A percentile compares a stretch with the other conserved stretches of the same genome.
phyloP scores from a whole-genome alignment of 2,888 invertebrate genomes.

The Lithophane socia region DNA sequence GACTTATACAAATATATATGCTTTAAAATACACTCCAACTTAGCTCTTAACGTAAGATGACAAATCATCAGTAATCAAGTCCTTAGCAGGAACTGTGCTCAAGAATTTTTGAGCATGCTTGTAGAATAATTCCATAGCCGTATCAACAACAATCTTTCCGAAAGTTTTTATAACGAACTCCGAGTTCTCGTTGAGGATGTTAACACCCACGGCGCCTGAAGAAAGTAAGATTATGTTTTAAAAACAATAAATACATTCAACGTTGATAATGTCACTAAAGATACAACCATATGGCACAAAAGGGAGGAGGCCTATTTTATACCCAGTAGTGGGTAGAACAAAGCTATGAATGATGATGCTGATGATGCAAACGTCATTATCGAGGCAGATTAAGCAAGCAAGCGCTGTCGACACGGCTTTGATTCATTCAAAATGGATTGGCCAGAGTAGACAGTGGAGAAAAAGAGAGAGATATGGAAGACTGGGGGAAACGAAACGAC shows the following conservation, averaged over 20 bases:
- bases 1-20: no score
- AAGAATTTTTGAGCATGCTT: slow-evolving; percentile 21
- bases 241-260: neutral
- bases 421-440: neutral
- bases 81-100: slow-evolving; percentile 22
- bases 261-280: neutral
- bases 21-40: neutral
- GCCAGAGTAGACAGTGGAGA: neutral
- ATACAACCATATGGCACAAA: neutral
- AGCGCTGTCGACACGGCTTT: neutral
- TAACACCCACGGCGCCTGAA: slow-evolving; percentile 45
- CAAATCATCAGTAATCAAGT: slow-evolving; percentile 41
- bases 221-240: neutral
- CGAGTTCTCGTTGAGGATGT: slow-evolving; percentile 58
- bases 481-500: neutral
- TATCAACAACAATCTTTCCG: slow-evolving; percentile 14
- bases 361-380: neutral
- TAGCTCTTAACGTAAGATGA: slow-evolving; percentile 39
- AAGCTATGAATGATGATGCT: no score
- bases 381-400: neutral
- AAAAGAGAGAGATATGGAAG: neutral
- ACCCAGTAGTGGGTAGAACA: no score
- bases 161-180: slow-evolving; percentile 24
- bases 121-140: slow-evolving; percentile 17
- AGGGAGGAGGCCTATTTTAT: neutral